These are phyloP conservation scores for Rhabdomys dilectus DNA, from an alignment of 2,113 vertebrate genomes.

Conservation along the genomic window DNA sequence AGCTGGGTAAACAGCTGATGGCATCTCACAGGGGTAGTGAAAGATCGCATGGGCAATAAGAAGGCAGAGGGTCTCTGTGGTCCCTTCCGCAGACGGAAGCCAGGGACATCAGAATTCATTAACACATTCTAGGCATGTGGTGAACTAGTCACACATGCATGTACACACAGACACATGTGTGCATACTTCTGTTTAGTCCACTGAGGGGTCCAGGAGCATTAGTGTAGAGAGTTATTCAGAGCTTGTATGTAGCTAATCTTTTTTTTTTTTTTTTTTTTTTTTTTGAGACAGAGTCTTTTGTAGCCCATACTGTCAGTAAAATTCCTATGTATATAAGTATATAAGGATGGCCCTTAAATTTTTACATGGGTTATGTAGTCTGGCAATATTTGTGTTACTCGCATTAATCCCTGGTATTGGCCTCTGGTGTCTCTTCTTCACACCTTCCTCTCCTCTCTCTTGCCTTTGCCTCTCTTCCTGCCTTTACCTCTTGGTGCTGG, in stretches of 20 bases:
- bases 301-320: background rate
- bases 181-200: background rate
- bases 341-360: background rate
- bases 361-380: background rate
- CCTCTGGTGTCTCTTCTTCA: background rate
- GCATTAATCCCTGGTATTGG: background rate
- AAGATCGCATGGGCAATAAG: background rate
- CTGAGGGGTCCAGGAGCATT: background rate
- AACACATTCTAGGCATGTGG: no score
- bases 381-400: background rate
- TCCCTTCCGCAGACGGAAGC: background rate
- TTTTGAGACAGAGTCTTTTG: background rate
- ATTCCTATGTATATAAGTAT: background rate
- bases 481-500: background rate
- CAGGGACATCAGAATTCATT: background rate
- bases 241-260: background rate
- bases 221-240: background rate
- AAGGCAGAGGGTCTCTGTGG: background rate
- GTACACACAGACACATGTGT: background rate
- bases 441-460: background rate
- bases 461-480: background rate
- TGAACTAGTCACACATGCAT: background rate
- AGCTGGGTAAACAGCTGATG: background rate
- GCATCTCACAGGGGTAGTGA: background rate
- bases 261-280: background rate